These are phyloP conservation scores for Tenthredo mesomela DNA, from an alignment of 2,888 invertebrate species.

Conservation along the genomic window DNA sequence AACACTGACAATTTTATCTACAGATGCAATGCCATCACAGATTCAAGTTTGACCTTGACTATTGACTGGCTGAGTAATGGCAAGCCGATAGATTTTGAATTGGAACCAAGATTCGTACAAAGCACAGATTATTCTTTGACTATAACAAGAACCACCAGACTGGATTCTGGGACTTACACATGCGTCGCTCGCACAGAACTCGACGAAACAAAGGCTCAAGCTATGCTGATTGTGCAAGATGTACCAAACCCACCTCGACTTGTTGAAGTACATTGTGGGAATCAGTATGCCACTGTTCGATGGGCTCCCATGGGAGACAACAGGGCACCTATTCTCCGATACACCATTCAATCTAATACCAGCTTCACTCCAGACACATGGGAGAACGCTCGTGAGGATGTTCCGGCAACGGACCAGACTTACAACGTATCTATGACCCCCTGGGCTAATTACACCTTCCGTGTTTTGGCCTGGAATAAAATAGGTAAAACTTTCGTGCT, in stretches of 20 bases:
- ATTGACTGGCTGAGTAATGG: slow-evolving; percentile 95
- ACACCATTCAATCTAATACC: slow-evolving; percentile 95
- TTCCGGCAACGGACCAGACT: slow-evolving; percentile 86
- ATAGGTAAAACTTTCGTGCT: slow-evolving; percentile 80
- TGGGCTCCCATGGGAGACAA: slow-evolving; percentile 98
- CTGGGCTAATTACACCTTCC: slow-evolving; percentile 98
- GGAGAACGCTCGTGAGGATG: slow-evolving; percentile 88
- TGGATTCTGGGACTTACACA: slow-evolving; percentile 97
- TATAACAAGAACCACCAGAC: slow-evolving; percentile 95
- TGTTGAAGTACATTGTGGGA: slow-evolving; percentile 84
- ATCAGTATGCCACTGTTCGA: slow-evolving; percentile 86
- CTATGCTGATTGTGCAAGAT: slow-evolving; percentile 96
- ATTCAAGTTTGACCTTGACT: slow-evolving; percentile 88
- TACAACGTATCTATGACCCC: slow-evolving; percentile 87
- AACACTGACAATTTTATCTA: slow-evolving; percentile 66
- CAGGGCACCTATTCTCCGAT: slow-evolving; percentile 95
- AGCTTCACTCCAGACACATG: slow-evolving; percentile 95
- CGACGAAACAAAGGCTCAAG: slow-evolving; percentile 91
- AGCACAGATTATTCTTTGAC: slow-evolving; percentile 95
- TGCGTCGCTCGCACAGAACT: slow-evolving; percentile 95
- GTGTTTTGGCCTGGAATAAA: slow-evolving; percentile 95
- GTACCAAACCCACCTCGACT: slow-evolving; percentile 93
- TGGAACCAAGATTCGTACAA: slow-evolving; percentile 90
- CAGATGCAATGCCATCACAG: slow-evolving; percentile 94
- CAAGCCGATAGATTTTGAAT: slow-evolving; percentile 92